Conservation (phyloP, 1,140 invertebrate species). For the Scaptodrosophila lebanonensis region DNA sequence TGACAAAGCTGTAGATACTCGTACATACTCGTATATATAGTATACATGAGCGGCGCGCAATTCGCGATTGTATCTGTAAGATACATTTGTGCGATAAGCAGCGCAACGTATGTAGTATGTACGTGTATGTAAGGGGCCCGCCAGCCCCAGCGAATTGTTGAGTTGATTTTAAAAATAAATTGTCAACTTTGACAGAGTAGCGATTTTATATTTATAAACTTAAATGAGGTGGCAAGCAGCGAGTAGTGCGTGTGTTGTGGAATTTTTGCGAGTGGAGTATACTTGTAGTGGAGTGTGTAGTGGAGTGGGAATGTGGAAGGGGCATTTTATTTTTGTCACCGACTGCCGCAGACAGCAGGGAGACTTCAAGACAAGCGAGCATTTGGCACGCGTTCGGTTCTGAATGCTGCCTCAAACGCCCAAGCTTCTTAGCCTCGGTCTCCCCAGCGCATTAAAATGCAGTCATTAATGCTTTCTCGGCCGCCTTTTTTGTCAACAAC, state of each 20-base stretch:
- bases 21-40: too few relatives aligned
- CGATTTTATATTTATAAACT: constrained; percentile 62
- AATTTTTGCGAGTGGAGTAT: neutral
- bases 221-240: constrained; percentile 35
- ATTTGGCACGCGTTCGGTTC: constrained; percentile 20
- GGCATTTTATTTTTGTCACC: constrained; percentile 45
- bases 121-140: too few relatives aligned
- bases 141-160: constrained; percentile 39
- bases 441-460: constrained; percentile 33
- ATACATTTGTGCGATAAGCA: constrained; percentile 35
- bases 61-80: constrained; percentile 34
- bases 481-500: neutral
- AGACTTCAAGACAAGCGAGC: constrained; percentile 30
- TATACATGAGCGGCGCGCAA: neutral
- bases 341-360: constrained; percentile 51
- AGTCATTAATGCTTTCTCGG: constrained; percentile 30
- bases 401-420: constrained; percentile 25
- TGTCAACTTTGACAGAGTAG: constrained; percentile 66
- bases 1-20: too few relatives aligned
- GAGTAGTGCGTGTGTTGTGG: neutral
- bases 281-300: constrained; percentile 14
- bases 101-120: constrained; percentile 4
- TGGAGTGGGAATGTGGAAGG: neutral
- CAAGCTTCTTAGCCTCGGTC: constrained; percentile 27
- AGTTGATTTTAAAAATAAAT: constrained; percentile 75